A percentile compares a stretch with the other conserved stretches of the same genome.
phyloP scores from a whole-genome alignment of 2,888 invertebrate genomes.

The Cosmia trapezina region DNA sequence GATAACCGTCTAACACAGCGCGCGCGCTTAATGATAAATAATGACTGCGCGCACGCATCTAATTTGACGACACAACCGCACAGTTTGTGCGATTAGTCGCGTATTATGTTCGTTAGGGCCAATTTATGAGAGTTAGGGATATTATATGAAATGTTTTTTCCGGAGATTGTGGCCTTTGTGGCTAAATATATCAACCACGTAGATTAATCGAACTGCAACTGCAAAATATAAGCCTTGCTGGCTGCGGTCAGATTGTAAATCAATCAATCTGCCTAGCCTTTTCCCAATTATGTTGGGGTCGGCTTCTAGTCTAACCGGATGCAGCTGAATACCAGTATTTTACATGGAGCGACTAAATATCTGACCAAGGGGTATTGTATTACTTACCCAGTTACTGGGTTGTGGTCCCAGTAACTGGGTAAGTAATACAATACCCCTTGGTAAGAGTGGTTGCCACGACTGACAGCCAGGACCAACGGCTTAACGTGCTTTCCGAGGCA shows the following conservation, averaged over 20 bases:
- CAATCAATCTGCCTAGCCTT: too few species aligned
- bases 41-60: conserved; percentile 59
- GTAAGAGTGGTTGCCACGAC: too few species aligned
- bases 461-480: too few species aligned
- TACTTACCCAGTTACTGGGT: too few species aligned
- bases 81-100: conserved; percentile 40
- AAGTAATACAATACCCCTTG: too few species aligned
- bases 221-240: not conserved
- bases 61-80: conserved; percentile 55
- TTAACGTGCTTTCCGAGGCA: too few species aligned
- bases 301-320: too few species aligned
- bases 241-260: not conserved
- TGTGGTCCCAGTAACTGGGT: too few species aligned
- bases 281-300: too few species aligned
- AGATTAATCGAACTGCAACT: not conserved
- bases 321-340: too few species aligned
- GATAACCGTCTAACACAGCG: conserved; percentile 60
- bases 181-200: not conserved
- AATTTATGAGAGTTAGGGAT: conserved; percentile 32
- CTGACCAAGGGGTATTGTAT: too few species aligned
- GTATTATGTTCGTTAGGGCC: conserved; percentile 37
- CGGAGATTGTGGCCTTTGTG: not conserved
- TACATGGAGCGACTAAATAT: too few species aligned
- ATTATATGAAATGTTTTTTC: conserved; percentile 20
- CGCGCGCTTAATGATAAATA: conserved; percentile 64